These are phyloP conservation scores for Diplazon laetatorius DNA, from an alignment of 2,888 invertebrate genomes.

Conservation along the genomic window DNA sequence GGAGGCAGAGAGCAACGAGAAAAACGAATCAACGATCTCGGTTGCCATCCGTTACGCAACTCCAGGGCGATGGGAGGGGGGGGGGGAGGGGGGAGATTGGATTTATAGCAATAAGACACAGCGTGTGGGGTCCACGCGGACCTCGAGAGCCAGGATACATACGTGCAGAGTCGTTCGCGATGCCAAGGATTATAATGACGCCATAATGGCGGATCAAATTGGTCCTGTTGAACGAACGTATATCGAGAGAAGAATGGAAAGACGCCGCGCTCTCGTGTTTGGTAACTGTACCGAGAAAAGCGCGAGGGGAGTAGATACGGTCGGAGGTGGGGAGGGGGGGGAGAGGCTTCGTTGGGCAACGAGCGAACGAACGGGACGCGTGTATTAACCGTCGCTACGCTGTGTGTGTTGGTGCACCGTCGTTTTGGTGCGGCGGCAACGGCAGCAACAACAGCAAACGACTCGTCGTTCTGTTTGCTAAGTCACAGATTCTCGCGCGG, in stretches of 20 bases:
- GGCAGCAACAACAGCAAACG: constrained; percentile 10
- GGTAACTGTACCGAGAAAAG: not conserved
- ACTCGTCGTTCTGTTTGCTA: constrained; percentile 32
- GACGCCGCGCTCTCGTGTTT: not conserved
- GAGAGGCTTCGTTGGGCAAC: too few relatives aligned
- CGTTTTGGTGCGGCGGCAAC: not conserved
- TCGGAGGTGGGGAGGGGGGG: too few relatives aligned
- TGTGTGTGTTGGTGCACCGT: not conserved
- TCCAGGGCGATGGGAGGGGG: constrained; percentile 34
- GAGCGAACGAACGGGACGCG: too few relatives aligned
- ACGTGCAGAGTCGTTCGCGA: constrained; percentile 38
- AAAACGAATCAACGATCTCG: constrained; percentile 23
- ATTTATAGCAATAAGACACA: constrained; percentile 44
- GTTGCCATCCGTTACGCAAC: constrained; percentile 54
- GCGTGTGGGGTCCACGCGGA: constrained; percentile 25
- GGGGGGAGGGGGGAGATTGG: constrained; percentile 46
- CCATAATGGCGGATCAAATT: too few relatives aligned
- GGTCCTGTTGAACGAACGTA: not conserved
- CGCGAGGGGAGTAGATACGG: too few relatives aligned
- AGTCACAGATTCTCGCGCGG: constrained; percentile 23
- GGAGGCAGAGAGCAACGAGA: constrained; percentile 12
- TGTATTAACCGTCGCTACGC: too few relatives aligned
- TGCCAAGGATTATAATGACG: constrained; percentile 43
- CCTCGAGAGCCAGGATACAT: not conserved
- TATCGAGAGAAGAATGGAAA: not conserved